These are phyloP conservation scores for Fragum fragum DNA, from an alignment of 2,888 invertebrate species.

Conservation along the genomic window DNA sequence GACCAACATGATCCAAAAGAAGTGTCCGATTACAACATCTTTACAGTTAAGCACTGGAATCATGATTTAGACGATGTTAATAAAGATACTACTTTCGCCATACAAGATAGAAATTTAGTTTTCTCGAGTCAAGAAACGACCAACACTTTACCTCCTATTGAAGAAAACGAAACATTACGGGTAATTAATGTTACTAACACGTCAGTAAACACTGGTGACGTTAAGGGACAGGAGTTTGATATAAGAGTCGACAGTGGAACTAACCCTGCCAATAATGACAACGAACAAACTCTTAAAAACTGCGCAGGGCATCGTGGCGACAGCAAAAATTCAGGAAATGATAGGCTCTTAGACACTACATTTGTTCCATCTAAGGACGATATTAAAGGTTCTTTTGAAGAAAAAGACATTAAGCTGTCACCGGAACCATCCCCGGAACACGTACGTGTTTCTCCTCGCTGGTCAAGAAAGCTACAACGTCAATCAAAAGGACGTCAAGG, in stretches of 20 bases:
- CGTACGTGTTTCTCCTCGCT: not conserved
- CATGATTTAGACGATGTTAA: no score
- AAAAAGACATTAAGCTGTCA: not conserved
- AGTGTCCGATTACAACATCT: not conserved
- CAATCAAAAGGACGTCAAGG: conserved; percentile 15
- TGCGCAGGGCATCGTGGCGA: no score
- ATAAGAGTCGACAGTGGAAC: not conserved
- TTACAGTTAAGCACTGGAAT: no score
- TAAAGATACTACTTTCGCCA: not conserved
- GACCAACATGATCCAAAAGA: not conserved
- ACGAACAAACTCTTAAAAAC: no score
- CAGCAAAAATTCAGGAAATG: no score
- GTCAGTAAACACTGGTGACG: no score
- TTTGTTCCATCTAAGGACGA: not conserved
- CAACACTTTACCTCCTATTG: conserved; percentile 1
- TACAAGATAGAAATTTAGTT: not conserved
- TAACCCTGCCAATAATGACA: not conserved
- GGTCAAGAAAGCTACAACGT: not conserved
- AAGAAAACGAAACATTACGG: conserved; percentile 8
- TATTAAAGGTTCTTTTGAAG: not conserved
- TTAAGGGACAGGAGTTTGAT: no score
- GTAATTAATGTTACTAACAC: not conserved
- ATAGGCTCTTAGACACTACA: no score
- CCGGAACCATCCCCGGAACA: not conserved
- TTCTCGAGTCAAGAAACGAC: not conserved